Evolutionary conservation across 2,888 invertebrate genomes (phyloP), one percentile per base, ranked within the genome.

Genomic region (Himalopsyche japonica): DNA sequence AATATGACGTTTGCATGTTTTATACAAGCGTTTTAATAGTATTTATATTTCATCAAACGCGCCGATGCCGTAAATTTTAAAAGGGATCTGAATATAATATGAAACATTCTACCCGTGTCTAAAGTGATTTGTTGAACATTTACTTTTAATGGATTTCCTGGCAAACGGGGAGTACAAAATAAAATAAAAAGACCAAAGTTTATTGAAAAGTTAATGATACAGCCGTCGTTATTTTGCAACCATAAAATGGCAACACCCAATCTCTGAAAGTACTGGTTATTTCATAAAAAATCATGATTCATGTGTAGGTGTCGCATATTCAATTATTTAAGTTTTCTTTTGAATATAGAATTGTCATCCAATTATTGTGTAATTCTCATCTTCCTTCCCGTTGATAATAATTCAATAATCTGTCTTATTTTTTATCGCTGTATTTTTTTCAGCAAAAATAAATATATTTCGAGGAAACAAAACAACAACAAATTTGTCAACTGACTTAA

Each of bases 91-190:
- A 80, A 80, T 83, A 84, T 77, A 84, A 84, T 81, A 81, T 84
- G 81, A 84, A 81, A 43, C 37, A 84, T 80, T 77, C 64, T 77
- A 84, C 49, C 77, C 83, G 83, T 78, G 47, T 81, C 18, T 84
- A 84, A 84, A 84, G 37, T 78, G 81, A 84, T 84, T 84, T 81
- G 37, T 57, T 27, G 47, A 47, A 76, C 57, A 84, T 84, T 84
- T 84, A 81, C 77, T 81, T 84, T 83, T 83, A 83, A 83, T 83
- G 83, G 83, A 80, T 83, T 80, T 83, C 79, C 80, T 48, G 24
- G 48, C 83, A 64, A 64, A 82, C 79, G 57, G 57, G 82, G 37
- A 79, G 79, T 78, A 82, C 70, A 79, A 78, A 82, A 82, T 79
- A 82, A 82, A 82, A 82, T 82, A 82, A 82, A 82, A 82, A 78